These are phyloP conservation scores for Phorcus lineatus DNA, from an alignment of 2,888 invertebrate genomes.

Conservation along the genomic window DNA sequence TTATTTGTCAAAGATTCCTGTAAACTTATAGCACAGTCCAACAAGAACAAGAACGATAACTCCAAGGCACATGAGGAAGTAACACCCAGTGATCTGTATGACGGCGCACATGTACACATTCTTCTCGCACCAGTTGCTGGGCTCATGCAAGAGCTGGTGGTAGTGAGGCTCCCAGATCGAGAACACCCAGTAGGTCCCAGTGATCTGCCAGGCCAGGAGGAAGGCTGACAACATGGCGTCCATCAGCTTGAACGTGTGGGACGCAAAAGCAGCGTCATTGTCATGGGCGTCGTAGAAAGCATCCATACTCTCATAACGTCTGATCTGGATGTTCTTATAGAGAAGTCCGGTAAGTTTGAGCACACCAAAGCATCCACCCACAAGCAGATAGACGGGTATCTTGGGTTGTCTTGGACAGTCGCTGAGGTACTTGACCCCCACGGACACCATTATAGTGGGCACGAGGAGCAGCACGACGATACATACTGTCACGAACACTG, in stretches of 20 bases:
- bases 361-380: constrained; percentile 86
- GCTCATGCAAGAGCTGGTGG: constrained; percentile 83
- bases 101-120: constrained; percentile 86
- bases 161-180: constrained; percentile 87
- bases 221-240: constrained; percentile 82
- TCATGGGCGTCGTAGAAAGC: constrained; percentile 63
- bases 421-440: constrained; percentile 86
- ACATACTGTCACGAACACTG: constrained; percentile 22
- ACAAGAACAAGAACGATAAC: constrained; percentile 39
- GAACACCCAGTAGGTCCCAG: constrained; percentile 87
- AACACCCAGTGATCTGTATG: constrained; percentile 84
- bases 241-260: constrained; percentile 80
- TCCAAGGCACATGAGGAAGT: constrained; percentile 78
- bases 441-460: constrained; percentile 24
- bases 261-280: constrained; percentile 65
- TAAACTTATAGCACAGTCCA: constrained; percentile 39
- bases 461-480: constrained; percentile 12
- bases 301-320: constrained; percentile 77
- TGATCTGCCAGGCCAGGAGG: constrained; percentile 84
- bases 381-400: constrained; percentile 88
- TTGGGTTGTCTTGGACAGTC: constrained; percentile 87
- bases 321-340: constrained; percentile 82
- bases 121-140: constrained; percentile 87
- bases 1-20: constrained; percentile 12
- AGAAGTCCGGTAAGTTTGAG: constrained; percentile 80